These are phyloP conservation scores for Scylla paramamosain DNA, from an alignment of 1,140 invertebrate genomes.

Conservation along the genomic window DNA sequence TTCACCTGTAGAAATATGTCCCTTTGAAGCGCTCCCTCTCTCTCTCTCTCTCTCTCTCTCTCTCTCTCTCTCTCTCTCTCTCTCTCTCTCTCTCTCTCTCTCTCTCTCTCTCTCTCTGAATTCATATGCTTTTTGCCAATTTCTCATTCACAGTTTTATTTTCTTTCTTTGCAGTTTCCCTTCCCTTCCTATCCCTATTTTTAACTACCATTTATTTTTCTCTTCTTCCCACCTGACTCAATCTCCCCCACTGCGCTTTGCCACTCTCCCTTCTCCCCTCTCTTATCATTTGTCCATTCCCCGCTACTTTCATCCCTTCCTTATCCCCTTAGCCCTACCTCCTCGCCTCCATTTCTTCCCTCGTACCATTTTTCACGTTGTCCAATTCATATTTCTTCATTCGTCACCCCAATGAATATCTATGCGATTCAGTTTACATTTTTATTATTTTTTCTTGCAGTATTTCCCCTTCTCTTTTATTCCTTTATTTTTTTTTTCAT, in stretches of 20 bases:
- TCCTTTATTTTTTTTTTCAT: no score
- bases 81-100: conserved; percentile 22
- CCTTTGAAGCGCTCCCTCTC: not conserved
- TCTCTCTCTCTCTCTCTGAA: not conserved
- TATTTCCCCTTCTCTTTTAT: no score
- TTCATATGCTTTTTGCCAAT: not conserved
- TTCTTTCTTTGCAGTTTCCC: not conserved
- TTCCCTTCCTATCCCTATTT: not conserved
- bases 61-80: not conserved
- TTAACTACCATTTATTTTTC: not conserved
- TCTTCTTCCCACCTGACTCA: not conserved
- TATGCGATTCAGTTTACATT: no score
- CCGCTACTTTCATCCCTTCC: not conserved
- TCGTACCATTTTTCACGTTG: no score
- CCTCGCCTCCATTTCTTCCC: not conserved
- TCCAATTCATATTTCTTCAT: no score
- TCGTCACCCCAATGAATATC: no score
- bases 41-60: not conserved
- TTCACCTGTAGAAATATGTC: no score
- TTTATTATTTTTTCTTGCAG: no score
- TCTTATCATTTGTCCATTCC: not conserved
- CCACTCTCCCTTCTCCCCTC: not conserved
- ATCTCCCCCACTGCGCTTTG: no score
- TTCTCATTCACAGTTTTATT: not conserved
- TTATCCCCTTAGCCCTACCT: not conserved